Evolutionary conservation across 2,888 invertebrate species (phyloP), one percentile per base, ranked within the genome.

Genomic region (Neoaliturus tenellus): DNA sequence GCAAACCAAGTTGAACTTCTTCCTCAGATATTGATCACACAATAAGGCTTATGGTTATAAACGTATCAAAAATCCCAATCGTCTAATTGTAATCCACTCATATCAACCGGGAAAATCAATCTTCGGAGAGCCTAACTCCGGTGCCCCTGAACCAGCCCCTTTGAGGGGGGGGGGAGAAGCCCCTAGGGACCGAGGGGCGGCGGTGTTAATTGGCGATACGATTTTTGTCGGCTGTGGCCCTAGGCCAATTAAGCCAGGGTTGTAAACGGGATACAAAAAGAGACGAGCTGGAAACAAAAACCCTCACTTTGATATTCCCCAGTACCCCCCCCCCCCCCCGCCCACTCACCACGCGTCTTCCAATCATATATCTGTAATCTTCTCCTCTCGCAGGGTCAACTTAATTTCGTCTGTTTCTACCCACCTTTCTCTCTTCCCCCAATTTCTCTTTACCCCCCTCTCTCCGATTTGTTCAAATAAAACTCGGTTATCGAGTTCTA

Each of bases 151-250:
- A 28, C 3, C 41, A 1, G 31, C 20, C 51, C 8, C 48, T n/a
- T 1, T 20, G 33, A 12, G 48, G 55, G 35, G 25, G 25, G 8
- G 17, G 31, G 71, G 83, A 83, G 81, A 80, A 48, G 69, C 81
- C 55, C 78, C 55, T 20, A 17, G 35, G 55, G 78, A 35, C 31
- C 78, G 33, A 31, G 55, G 78, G 78, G 81, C 83, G 75, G 83
- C 81, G 69, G 81, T 80, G 85, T 84, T 85, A 85, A 85, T 85
- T 84, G 85, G 69, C 75, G 85, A 85, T 83, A 81, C 83, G 85
- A 85, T 85, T 85, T 85, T 85, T 84, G 85, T 83, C 81, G 78
- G 84, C 81, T 62, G 67, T 75, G 78, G 85, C 48, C 85, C 58
- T 33, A 67, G 85, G 71, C 67, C 78, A 82, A 84, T 82, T 78